Percentiles rank a stretch among this genome's conserved stretches.
These are phyloP conservation scores for Drosophila picticornis DNA, from an alignment of 2,888 invertebrate species.

Conservation along the genomic window DNA sequence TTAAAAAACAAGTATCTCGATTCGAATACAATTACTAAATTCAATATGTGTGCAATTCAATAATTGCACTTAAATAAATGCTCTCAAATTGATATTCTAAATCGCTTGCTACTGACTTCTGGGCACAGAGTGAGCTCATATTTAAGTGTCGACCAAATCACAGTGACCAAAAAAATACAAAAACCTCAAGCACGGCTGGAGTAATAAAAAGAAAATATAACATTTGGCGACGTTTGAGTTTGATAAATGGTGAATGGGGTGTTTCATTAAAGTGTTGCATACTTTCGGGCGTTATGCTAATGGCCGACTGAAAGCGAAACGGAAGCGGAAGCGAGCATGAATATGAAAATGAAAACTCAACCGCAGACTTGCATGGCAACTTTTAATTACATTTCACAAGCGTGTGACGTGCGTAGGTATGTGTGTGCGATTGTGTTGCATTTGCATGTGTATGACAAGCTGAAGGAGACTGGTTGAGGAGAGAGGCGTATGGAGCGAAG, in stretches of 20 bases:
- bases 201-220: conserved; percentile 76
- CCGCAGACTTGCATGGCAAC: conserved; percentile 76
- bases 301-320: conserved; percentile 41
- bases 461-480: conserved; percentile 45
- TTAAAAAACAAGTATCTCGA: not conserved
- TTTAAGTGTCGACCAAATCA: conserved; percentile 66
- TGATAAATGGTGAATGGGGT: conserved; percentile 68
- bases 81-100: not conserved
- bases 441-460: conserved; percentile 63
- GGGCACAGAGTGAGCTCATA: conserved; percentile 64
- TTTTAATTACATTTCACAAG: conserved; percentile 74
- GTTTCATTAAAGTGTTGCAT: conserved; percentile 67
- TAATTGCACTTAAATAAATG: conserved; percentile 4
- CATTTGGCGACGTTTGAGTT: conserved; percentile 63
- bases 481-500: not conserved
- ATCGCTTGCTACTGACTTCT: not conserved
- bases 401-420: conserved; percentile 29
- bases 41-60: not conserved
- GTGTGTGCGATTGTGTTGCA: conserved; percentile 42
- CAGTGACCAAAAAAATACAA: conserved; percentile 17
- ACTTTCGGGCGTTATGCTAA: conserved; percentile 73
- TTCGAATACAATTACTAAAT: not conserved
- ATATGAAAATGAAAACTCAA: conserved; percentile 58
- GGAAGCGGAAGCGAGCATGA: conserved; percentile 41
- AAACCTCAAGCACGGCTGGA: conserved; percentile 17